Conservation (phyloP, 2,797 vertebrate genomes). For the Myiotriccus ornatus region DNA sequence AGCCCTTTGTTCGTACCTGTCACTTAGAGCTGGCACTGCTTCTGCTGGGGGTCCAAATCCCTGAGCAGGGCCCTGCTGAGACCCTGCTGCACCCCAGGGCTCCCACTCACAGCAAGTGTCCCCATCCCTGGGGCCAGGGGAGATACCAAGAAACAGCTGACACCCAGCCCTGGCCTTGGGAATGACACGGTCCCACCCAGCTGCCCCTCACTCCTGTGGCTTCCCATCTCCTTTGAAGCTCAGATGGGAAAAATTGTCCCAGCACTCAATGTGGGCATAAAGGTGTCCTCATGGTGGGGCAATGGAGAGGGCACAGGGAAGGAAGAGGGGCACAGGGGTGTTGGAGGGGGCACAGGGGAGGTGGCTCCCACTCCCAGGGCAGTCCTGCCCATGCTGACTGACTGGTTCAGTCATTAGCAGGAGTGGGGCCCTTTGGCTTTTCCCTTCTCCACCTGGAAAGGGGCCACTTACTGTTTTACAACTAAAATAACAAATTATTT, state of each 20-base stretch:
- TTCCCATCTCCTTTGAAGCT: not conserved
- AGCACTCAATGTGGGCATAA: not conserved
- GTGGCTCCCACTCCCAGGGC: not conserved
- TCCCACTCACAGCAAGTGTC: not conserved
- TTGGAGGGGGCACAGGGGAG: not conserved
- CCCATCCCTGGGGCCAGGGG: not conserved
- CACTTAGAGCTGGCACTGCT: not conserved
- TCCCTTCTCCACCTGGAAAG: not conserved
- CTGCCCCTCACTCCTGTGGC: not conserved
- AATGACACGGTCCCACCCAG: rapidly evolving
- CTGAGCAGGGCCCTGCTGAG: not conserved
- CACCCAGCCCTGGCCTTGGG: not conserved
- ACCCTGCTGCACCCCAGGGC: not conserved
- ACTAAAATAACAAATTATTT: constrained; percentile 58
- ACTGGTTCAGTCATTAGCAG: not conserved
- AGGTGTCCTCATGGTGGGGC: not conserved
- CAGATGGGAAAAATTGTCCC: not conserved
- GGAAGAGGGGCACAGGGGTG: not conserved
- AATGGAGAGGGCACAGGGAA: not conserved
- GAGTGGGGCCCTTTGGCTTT: not conserved
- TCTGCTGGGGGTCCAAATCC: not conserved
- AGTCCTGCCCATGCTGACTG: not conserved
- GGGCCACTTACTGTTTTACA: constrained; percentile 38
- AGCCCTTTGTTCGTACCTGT: not conserved
- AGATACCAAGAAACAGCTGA: not conserved